Conservation (phyloP, 1,140 invertebrate species). For the Scaptomyza pallida region DNA sequence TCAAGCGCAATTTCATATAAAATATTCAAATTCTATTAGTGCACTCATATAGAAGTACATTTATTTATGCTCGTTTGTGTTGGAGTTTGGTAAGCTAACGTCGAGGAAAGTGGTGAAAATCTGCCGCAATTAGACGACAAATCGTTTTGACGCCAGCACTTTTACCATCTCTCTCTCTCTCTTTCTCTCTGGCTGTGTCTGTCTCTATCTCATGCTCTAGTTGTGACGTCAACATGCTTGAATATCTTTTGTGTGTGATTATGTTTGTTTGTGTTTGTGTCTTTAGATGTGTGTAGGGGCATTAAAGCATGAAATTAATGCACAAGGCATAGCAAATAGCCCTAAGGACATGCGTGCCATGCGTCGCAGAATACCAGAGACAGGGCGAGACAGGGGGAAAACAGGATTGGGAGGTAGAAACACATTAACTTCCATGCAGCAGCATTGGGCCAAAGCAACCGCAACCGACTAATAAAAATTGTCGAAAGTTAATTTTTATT, state of each 20-base stretch:
- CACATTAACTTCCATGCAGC: conserved; percentile 49
- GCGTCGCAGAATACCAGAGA: background rate
- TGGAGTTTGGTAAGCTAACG: background rate
- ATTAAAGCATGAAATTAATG: conserved; percentile 69
- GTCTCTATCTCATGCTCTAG: conserved; percentile 12
- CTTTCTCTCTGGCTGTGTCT: conserved; percentile 7
- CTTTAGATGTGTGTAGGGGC: conserved; percentile 35
- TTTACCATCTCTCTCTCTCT: background rate
- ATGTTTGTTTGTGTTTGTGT: conserved; percentile 18
- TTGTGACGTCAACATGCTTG: conserved; percentile 45
- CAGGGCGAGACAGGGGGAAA: background rate
- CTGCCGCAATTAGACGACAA: conserved; percentile 58
- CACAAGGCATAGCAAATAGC: conserved; percentile 59
- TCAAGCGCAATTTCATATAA: conserved; percentile 40
- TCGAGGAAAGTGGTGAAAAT: conserved; percentile 40
- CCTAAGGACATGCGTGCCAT: conserved; percentile 52
- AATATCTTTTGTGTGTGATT: background rate
- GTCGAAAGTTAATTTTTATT: conserved; percentile 59
- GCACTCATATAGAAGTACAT: background rate
- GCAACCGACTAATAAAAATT: conserved; percentile 53
- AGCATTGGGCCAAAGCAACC: conserved; percentile 31
- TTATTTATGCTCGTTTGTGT: background rate
- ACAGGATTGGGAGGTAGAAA: conserved; percentile 6
- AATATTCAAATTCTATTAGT: conserved; percentile 60
- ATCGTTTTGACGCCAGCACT: conserved; percentile 47